Percentiles rank a stretch among this genome's conserved stretches.
Conservation (phyloP, 2,797 vertebrate species). For the Danio jaintianensis region DNA sequence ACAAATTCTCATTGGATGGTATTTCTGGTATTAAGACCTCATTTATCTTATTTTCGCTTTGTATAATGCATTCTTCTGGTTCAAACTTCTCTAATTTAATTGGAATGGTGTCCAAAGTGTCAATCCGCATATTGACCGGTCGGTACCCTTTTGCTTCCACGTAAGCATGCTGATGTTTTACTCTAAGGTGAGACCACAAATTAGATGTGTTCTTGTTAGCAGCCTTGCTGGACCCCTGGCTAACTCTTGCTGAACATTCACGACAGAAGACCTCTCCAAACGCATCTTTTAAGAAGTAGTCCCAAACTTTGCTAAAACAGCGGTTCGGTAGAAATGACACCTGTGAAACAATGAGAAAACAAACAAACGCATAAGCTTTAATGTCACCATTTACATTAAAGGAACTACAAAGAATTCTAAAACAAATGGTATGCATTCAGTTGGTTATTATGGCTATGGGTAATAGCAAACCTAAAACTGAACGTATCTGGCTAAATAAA, state of each 20-base stretch:
- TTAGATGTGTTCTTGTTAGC: constrained; percentile 36
- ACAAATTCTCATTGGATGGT: background rate
- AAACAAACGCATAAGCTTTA: background rate
- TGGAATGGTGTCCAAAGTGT: background rate
- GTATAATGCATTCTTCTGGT: background rate
- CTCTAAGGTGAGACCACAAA: constrained; percentile 40
- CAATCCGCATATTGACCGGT: constrained; percentile 10
- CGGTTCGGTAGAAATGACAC: constrained; percentile 1
- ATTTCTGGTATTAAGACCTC: constrained; percentile 9
- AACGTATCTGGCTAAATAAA: background rate
- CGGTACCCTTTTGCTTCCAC: constrained; percentile 24
- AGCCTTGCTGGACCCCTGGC: constrained; percentile 37
- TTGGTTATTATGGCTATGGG: background rate
- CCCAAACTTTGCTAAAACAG: constrained; percentile 47
- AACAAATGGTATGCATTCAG: background rate
- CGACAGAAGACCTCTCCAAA: constrained; percentile 21
- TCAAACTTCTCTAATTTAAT: constrained; percentile 20
- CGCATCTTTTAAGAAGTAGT: constrained; percentile 42
- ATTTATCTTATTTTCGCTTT: too few species aligned
- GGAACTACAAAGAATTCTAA: background rate
- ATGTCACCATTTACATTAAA: background rate
- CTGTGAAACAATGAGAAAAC: constrained; percentile 34
- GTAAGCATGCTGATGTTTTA: constrained; percentile 6
- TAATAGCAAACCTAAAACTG: background rate
- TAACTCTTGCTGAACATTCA: constrained; percentile 33